Base-by-base conservation (phyloP, 2,797 vertebrate genomes). In the Tauraco hartlaubi region DNA sequence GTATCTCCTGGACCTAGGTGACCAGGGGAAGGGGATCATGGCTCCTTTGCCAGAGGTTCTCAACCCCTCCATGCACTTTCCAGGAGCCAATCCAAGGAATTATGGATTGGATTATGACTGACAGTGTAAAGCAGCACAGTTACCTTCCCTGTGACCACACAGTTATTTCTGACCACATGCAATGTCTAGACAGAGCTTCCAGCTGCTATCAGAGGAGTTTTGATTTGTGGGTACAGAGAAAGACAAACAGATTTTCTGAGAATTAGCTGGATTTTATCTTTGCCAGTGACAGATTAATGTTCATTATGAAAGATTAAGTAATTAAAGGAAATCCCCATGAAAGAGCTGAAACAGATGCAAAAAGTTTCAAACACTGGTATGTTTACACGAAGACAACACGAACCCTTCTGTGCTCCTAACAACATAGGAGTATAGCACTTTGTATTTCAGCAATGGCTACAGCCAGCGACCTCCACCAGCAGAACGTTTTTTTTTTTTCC, bases 221-320 rank as follows among this genome's bases (percentile, higher is more conserved):
- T 67, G 76, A 88, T 71, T 85, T 43, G 31, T 51, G 77, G 43
- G 48, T 75, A 52, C 12, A 69, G 69, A 68, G 29, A 76, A 84
- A 71, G 6, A 59, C 33, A 81, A 94, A 81, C 66, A 88, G 90
- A 85, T 93, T 95, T 95, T 85, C 80, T 58, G 77, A 96, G 54
- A 85, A 91, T 93, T 95, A 88, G 44, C 61, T 56, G 78, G 80
- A 89, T 85, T 87, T 91, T 85, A 69, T 85, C 63, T 91, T 77
- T 95, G 90, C 69, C 85, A 92, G 48, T 63, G 79, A 84, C 49
- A 90, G 84, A 86, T 73, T 90, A 94, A 89, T 56, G 77, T 73
- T 93, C 77, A 89, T 95, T 90, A 92, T 73, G 58, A 95, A 83
- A 96, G 84, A 91, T 75, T 62, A 95, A 74, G 51, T 33, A 83